These are phyloP conservation scores for Trematocara nigrifrons DNA, from an alignment of 2,113 vertebrate genomes.

Conservation along the genomic window DNA sequence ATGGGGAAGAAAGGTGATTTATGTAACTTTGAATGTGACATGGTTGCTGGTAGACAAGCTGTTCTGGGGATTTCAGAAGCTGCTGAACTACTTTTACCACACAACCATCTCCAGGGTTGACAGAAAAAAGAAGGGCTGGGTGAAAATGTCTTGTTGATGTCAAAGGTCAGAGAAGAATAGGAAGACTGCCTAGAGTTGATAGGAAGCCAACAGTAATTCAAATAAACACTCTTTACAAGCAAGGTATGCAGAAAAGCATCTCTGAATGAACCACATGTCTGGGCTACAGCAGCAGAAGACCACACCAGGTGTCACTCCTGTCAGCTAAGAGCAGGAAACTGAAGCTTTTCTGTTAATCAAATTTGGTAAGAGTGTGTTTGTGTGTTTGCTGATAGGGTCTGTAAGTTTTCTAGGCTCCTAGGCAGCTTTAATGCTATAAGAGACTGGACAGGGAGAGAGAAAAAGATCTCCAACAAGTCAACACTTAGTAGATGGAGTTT, in stretches of 20 bases:
- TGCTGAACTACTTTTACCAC: background rate
- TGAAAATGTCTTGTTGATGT: background rate
- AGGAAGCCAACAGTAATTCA: background rate
- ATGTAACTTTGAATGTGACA: background rate
- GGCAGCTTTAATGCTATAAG: background rate
- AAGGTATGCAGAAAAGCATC: background rate
- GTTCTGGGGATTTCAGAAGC: background rate
- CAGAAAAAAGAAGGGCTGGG: background rate
- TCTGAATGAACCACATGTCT: background rate
- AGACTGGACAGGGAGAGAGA: background rate
- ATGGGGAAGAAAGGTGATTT: background rate
- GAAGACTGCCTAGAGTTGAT: background rate
- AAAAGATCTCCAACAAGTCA: background rate
- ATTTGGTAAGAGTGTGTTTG: background rate
- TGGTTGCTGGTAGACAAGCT: background rate
- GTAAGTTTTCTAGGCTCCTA: fast-evolving
- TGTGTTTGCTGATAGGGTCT: background rate
- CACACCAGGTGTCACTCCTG: background rate
- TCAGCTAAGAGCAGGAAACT: background rate
- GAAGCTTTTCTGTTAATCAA: background rate
- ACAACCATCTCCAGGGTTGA: background rate
- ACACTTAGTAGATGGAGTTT: background rate
- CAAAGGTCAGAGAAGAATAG: background rate
- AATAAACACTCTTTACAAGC: background rate
- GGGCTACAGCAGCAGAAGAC: background rate